These are phyloP conservation scores for Ariopsis seemanni DNA, from an alignment of 2,113 vertebrate species.

Conservation along the genomic window DNA sequence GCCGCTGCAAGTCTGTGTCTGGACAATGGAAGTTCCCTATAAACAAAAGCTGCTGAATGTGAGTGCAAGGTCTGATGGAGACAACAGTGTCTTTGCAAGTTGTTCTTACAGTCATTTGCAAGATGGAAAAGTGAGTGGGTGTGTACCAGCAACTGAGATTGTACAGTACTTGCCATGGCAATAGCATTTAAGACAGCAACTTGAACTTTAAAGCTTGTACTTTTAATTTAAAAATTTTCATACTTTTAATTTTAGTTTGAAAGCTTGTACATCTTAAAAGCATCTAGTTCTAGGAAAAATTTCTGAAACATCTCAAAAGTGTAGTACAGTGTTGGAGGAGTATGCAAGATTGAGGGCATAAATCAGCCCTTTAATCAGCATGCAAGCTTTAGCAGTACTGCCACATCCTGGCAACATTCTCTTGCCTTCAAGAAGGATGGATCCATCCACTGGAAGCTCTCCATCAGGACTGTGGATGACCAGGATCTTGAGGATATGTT, in stretches of 20 bases:
- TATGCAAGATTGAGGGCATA: slow-evolving; percentile 45
- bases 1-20: background rate
- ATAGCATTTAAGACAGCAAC: too few species aligned
- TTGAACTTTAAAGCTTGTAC: slow-evolving; percentile 4
- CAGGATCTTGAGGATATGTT: slow-evolving; percentile 44
- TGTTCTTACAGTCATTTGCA: background rate
- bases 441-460: slow-evolving; percentile 11
- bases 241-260: too few species aligned
- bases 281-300: background rate
- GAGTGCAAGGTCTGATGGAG: background rate
- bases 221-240: background rate
- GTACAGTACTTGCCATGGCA: background rate
- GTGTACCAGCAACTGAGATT: background rate
- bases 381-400: slow-evolving; percentile 42
- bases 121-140: background rate
- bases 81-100: background rate
- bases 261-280: background rate
- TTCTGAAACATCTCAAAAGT: background rate
- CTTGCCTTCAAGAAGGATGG: slow-evolving; percentile 42
- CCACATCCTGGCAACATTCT: slow-evolving; percentile 31
- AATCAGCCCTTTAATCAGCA: slow-evolving; percentile 44
- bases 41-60: background rate
- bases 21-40: background rate
- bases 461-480: slow-evolving; percentile 43
- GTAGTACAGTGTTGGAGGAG: slow-evolving; percentile 27